Percentiles rank a stretch among this genome's conserved stretches.
Conservation (phyloP, 1,140 invertebrate species). For the Conus ventricosus region DNA sequence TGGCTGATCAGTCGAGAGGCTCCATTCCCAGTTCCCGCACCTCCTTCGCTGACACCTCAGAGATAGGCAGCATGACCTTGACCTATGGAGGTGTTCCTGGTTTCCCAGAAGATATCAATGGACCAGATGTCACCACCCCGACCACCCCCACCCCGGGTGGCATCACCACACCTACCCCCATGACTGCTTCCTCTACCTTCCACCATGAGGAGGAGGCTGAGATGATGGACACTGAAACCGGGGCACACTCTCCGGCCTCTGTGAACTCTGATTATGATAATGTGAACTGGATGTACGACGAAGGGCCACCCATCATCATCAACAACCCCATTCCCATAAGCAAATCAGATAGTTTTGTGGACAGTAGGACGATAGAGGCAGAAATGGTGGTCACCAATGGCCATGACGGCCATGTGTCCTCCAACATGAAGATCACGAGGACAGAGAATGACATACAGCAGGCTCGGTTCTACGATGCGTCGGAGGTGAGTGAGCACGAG, state of each 20-base stretch:
- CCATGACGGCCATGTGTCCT: slow-evolving; percentile 31
- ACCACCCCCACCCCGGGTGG: slow-evolving; percentile 38
- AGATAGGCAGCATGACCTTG: slow-evolving; percentile 58
- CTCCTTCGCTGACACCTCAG: slow-evolving; percentile 68
- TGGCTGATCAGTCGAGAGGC: slow-evolving; percentile 59
- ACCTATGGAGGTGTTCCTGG: slow-evolving; percentile 43
- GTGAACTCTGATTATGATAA: slow-evolving; percentile 70
- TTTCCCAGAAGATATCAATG: slow-evolving; percentile 48
- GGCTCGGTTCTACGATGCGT: slow-evolving; percentile 26
- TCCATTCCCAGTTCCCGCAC: slow-evolving; percentile 69
- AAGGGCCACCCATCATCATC: slow-evolving; percentile 13
- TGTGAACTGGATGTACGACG: slow-evolving; percentile 51
- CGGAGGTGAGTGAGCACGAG: slow-evolving; percentile 29
- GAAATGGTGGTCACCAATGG: slow-evolving; percentile 49
- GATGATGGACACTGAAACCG: slow-evolving; percentile 32
- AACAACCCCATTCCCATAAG: slow-evolving; percentile 49
- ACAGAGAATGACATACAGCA: slow-evolving; percentile 48
- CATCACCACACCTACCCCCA: slow-evolving; percentile 31
- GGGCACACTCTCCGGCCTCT: slow-evolving; percentile 59
- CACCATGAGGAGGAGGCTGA: slow-evolving; percentile 13
- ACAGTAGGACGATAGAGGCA: slow-evolving; percentile 22
- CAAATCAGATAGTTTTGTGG: slow-evolving; percentile 63
- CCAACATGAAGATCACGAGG: slow-evolving; percentile 40
- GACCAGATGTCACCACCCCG: slow-evolving; percentile 46
- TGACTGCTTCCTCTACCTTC: slow-evolving; percentile 20